Evolutionary conservation across 2,888 invertebrate genomes (phyloP).

Genomic region (Acleris literana): DNA sequence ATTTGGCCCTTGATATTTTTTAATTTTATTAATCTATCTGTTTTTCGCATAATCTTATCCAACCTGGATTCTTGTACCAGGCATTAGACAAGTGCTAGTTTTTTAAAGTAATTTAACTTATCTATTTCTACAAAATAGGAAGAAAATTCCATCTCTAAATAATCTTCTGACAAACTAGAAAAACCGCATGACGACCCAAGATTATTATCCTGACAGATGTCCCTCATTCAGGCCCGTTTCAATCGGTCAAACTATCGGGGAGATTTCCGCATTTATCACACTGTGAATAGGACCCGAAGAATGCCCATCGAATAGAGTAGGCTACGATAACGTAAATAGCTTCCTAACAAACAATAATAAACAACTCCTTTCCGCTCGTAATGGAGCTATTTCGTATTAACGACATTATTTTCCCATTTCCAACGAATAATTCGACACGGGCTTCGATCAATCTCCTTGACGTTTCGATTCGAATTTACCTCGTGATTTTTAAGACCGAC

Average conservation of each 20-base stretch:
- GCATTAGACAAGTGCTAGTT: too few relatives aligned
- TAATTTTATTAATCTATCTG: too few relatives aligned
- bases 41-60: too few relatives aligned
- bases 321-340: slow-evolving; percentile 44
- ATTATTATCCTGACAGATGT: slow-evolving; percentile 23
- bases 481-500: slow-evolving; percentile 31
- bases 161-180: neutral
- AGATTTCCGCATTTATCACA: slow-evolving; percentile 31
- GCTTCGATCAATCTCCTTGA: slow-evolving; percentile 52
- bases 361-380: slow-evolving; percentile 50
- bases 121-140: neutral
- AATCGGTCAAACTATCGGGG: slow-evolving; percentile 34
- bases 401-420: slow-evolving; percentile 57
- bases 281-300: slow-evolving; percentile 27
- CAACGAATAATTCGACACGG: slow-evolving; percentile 45
- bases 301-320: slow-evolving; percentile 32
- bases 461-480: slow-evolving; percentile 34
- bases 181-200: slow-evolving; percentile 5
- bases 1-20: too few relatives aligned
- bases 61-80: too few relatives aligned
- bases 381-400: slow-evolving; percentile 54
- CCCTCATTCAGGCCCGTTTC: slow-evolving; percentile 24
- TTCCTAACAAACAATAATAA: slow-evolving; percentile 45
- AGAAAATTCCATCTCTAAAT: neutral
- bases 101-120: too few relatives aligned